Evolutionary conservation across 2,888 invertebrate species (phyloP), one percentile per base, ranked within the genome.

Genomic region (Lasioglossum marginatum): DNA sequence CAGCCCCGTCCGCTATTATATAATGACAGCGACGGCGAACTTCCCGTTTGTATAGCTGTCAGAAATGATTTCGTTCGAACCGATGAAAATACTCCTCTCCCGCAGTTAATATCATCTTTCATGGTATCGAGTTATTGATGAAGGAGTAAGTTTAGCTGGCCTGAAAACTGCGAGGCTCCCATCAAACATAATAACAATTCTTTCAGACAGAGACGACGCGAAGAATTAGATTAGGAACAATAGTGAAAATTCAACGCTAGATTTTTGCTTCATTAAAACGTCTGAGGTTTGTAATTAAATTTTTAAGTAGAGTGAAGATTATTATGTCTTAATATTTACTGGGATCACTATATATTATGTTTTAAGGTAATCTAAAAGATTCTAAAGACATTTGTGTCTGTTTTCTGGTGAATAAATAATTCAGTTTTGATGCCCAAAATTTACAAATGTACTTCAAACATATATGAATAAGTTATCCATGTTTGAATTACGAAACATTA

Each of bases 1-100:
- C 57, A 68, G 48, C 73, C 71, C 31, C 45, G n/a, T 52, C 68
- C 57, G 68, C 57, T 70, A 80, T 83, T 77, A 82, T 70, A 43
- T 82, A 82, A 82, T 83, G 68, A 34, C 48, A n/a, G 57, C 10
- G 16, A n/a, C 75, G 52, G 45, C 27, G 27, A 48, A n/a, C 63
- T 66, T 43, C 66, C 19, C 40, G 75, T 76, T 76, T 52, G 40
- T 52, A 19, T 16, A 45, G 31, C 70, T 63, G 66, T 76, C 48
- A 48, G 70, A 31, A 40, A 81, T 82, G 52, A 40, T 71, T 72
- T 76, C 57, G 14, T 16, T 14, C 43, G 31, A 19, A 60, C n/a
- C 19, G 37, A 74, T 68, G 45, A 74, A 68, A 70, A 57, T 34
- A 31, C 31, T 45, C 34, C 57, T 75, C 37, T 40, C n/a, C 12